phyloP scores from a whole-genome alignment of 2,888 invertebrate genomes.

The Himalopsyche tibetana region DNA sequence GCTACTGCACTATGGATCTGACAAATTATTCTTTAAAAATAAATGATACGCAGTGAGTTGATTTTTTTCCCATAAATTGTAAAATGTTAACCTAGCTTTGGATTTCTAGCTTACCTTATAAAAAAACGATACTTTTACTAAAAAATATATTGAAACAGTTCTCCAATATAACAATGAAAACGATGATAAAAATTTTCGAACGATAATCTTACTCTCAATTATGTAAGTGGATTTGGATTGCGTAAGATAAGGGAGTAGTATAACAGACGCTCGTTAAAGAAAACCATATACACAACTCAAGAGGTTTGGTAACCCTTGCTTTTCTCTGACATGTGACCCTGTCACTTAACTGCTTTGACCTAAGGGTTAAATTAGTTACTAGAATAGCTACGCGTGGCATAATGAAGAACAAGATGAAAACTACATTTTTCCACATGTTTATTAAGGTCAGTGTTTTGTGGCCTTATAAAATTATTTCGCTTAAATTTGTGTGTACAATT shows the following conservation, averaged over 20 bases:
- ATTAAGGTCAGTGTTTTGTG: slow-evolving; percentile 13
- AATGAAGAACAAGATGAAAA: background rate
- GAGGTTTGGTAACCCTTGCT: slow-evolving; percentile 30
- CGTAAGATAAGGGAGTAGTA: background rate
- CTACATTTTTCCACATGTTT: slow-evolving; percentile 30
- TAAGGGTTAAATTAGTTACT: slow-evolving; percentile 19
- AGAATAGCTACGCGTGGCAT: background rate
- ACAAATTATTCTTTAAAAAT: too few relatives aligned
- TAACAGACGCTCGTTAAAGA: slow-evolving; percentile 16
- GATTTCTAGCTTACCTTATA: too few relatives aligned
- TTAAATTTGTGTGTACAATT: background rate
- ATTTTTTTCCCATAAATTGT: too few relatives aligned
- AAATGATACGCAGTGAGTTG: too few relatives aligned
- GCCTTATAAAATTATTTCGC: background rate
- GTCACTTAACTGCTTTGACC: slow-evolving; percentile 30
- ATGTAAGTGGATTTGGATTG: slow-evolving; percentile 26
- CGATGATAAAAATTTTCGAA: background rate
- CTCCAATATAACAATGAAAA: background rate
- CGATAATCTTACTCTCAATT: background rate
- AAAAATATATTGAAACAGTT: too few relatives aligned
- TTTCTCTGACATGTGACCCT: slow-evolving; percentile 18
- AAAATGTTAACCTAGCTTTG: too few relatives aligned
- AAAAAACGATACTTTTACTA: too few relatives aligned
- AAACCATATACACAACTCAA: slow-evolving; percentile 30
- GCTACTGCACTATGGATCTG: too few relatives aligned